Evolutionary conservation across 1,140 invertebrate species (phyloP), one percentile per base, ranked within the genome.

Genomic region (Riptortus pedestris): DNA sequence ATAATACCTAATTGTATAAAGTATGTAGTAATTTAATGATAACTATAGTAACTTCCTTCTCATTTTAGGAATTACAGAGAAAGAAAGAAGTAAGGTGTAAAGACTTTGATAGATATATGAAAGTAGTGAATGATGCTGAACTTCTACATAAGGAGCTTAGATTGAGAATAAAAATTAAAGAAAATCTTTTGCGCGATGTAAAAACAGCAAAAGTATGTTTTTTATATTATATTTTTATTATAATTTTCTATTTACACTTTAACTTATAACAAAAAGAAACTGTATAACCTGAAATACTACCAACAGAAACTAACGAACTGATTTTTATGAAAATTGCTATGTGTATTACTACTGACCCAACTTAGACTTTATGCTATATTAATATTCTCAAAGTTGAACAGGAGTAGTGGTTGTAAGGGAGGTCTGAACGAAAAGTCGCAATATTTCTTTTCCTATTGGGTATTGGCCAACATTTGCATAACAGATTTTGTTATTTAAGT

Each of bases 141-240:
- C 26, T 55, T 24, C 51, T 55, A 24, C 51, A 55, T 55, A 55
- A 55, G 24, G 51, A 55, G 26, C 24, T 55, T 9, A 18, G 51
- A 18, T 26, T 55, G 22, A 55, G 22, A 9, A 55, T 55, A 27
- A 55, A 26, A 24, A 55, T 55, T 24, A 24, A 55, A 55, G 51
- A 55, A 4, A 55, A 55, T 26, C 20, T 9, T 14, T 27, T 55
- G 26, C 20, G n/a, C 2, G 51, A 55, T 27, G 24, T 55, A 24
- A 55, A 12, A 26, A 24, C 12, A 24, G 24, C 24, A 24, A 55
- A 24, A 26, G 51, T 55, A 55, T 9, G 45, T 18, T 20, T 47
- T 55, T 55, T 12, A 38, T 7, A 38, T 38, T 38, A 38, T 7
- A 38, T 14, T 7, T 38, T 38, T 38, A 5, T 38, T 38, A 7